Evolutionary conservation across 1,140 invertebrate genomes (phyloP).

Genomic region (Drosophila nigromelanica): DNA sequence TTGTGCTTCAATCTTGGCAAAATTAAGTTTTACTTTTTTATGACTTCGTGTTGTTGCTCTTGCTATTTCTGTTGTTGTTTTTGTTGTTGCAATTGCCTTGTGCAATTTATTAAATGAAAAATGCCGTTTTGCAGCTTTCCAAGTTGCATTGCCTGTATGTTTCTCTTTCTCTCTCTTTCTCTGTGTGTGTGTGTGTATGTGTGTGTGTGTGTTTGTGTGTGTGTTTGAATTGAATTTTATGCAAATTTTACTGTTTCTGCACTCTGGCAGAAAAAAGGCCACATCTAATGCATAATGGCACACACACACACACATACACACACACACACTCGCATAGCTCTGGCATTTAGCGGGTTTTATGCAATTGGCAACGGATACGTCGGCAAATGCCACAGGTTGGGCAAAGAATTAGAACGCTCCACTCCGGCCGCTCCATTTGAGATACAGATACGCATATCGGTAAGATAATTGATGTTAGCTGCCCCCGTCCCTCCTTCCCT

Average conservation of each 20-base stretch:
- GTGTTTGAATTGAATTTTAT: constrained; percentile 78
- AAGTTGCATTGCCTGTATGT: constrained; percentile 65
- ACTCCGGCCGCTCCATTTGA: constrained; percentile 10
- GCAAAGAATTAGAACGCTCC: constrained; percentile 32
- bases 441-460: constrained; percentile 35
- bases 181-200: constrained; percentile 9
- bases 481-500: neutral
- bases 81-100: constrained; percentile 70
- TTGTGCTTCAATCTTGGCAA: constrained; percentile 12
- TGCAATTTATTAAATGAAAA: constrained; percentile 83
- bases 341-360: constrained; percentile 55
- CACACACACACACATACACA: constrained; percentile 27
- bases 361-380: constrained; percentile 57
- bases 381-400: constrained; percentile 30
- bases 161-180: neutral
- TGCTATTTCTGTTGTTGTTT: constrained; percentile 27
- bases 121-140: constrained; percentile 82
- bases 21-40: constrained; percentile 37
- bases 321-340: constrained; percentile 14
- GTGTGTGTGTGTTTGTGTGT: constrained; percentile 19
- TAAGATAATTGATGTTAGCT: constrained; percentile 25
- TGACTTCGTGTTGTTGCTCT: constrained; percentile 51
- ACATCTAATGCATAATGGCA: constrained; percentile 79
- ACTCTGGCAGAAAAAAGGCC: constrained; percentile 52
- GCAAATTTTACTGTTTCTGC: constrained; percentile 72